A percentile compares a stretch with the other conserved stretches of the same genome.
These are phyloP conservation scores for Lasioglossum malachurum DNA, from an alignment of 2,888 invertebrate species.

Conservation along the genomic window DNA sequence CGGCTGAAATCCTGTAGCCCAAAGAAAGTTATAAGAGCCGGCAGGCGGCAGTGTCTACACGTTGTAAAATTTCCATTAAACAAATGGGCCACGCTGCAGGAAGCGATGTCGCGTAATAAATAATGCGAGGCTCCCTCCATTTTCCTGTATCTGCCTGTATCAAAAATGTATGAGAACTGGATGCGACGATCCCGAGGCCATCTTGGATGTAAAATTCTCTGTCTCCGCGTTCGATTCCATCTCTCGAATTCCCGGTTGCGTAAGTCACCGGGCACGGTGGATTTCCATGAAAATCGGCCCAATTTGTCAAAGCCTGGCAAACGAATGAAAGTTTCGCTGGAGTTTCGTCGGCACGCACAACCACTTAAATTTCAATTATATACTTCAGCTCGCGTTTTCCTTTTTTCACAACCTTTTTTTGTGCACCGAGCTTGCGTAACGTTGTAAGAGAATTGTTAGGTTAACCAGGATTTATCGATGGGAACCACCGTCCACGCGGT, in stretches of 20 bases:
- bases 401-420: background rate
- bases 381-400: background rate
- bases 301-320: constrained; percentile 26
- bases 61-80: background rate
- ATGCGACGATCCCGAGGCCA: constrained; percentile 2
- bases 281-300: background rate
- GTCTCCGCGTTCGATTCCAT: background rate
- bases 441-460: background rate
- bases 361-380: constrained; percentile 42
- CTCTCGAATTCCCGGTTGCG: background rate
- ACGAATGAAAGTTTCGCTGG: background rate
- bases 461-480: constrained; percentile 18
- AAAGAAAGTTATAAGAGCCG: background rate
- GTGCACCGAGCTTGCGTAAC: background rate
- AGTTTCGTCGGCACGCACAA: background rate
- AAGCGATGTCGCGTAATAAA: constrained; percentile 19
- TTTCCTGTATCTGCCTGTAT: constrained; percentile 14
- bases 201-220: constrained; percentile 14
- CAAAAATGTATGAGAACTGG: constrained; percentile 18
- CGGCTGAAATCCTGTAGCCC: background rate
- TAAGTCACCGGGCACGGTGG: background rate
- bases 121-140: constrained; percentile 17
- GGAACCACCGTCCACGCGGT: constrained; percentile 20
- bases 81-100: background rate
- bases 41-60: background rate